Conservation (phyloP, 2,797 vertebrate genomes). For the Pangasius larnaudii region DNA sequence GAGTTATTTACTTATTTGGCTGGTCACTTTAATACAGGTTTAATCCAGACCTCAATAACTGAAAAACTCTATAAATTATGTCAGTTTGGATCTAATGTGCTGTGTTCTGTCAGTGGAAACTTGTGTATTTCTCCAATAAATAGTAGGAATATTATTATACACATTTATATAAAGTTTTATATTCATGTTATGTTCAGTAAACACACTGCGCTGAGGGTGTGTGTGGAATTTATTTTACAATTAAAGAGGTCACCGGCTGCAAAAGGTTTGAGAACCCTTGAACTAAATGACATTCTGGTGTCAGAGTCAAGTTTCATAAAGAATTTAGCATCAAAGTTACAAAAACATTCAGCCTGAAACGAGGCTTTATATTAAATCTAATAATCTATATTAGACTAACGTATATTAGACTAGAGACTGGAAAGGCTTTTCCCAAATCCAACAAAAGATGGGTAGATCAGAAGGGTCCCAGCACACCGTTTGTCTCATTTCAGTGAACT, state of each 20-base stretch:
- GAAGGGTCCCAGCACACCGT: background rate
- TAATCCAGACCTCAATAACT: background rate
- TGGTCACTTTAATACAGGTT: background rate
- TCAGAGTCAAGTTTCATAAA: background rate
- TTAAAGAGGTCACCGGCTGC: too few species aligned
- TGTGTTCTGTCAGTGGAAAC: background rate
- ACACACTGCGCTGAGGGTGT: background rate
- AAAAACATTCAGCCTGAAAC: background rate
- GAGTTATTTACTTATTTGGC: background rate
- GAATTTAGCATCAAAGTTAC: background rate
- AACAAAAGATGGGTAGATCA: background rate
- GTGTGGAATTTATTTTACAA: background rate
- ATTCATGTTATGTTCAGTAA: background rate
- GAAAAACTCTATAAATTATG: background rate
- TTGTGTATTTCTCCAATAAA: background rate
- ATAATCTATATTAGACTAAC: background rate
- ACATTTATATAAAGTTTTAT: background rate
- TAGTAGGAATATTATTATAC: background rate
- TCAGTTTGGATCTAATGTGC: background rate
- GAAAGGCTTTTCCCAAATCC: background rate
- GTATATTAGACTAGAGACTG: background rate
- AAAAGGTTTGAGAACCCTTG: too few species aligned
- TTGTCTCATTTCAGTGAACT: background rate
- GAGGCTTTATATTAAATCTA: background rate
- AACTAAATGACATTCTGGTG: too few species aligned